Conservation (phyloP, 2,888 invertebrate species). For the Myopa tessellatipennis region DNA sequence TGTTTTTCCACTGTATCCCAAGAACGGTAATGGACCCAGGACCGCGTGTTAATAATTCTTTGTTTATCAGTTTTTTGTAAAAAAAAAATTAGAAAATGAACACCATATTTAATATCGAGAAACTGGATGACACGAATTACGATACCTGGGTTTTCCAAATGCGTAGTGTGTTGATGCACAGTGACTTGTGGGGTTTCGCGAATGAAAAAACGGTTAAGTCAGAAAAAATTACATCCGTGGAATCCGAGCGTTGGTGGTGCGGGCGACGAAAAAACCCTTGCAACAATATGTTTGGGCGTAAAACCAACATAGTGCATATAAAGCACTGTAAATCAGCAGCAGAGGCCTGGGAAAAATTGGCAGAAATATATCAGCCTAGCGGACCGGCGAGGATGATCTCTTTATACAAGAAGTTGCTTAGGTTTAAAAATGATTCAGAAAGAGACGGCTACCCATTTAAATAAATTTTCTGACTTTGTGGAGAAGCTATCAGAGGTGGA, state of each 20-base stretch:
- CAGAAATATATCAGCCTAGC: conserved; percentile 39
- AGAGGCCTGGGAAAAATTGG: conserved; percentile 35
- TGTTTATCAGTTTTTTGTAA: no score
- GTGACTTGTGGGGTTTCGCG: conserved; percentile 21
- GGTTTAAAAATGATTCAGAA: conserved; percentile 28
- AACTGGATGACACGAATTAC: conserved; percentile 1
- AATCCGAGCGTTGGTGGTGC: background rate
- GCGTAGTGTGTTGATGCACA: background rate
- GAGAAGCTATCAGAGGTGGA: conserved; percentile 34
- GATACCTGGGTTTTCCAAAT: background rate
- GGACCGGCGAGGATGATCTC: conserved; percentile 39
- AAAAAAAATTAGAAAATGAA: no score
- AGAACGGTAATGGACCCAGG: no score
- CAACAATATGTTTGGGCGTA: conserved; percentile 13
- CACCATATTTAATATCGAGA: no score
- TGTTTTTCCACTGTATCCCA: no score
- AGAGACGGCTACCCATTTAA: conserved; percentile 26
- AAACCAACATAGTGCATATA: conserved; percentile 11
- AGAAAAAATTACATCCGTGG: background rate
- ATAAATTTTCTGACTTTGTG: conserved; percentile 38
- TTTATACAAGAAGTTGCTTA: conserved; percentile 43
- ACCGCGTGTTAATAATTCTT: no score
- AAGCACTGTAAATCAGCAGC: conserved; percentile 34
- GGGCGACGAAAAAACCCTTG: conserved; percentile 8
- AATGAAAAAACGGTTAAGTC: background rate